Percentiles rank a stretch among this genome's conserved stretches.
Evolutionary conservation across 2,888 invertebrate genomes (phyloP).

Genomic region (Sesia apiformis): DNA sequence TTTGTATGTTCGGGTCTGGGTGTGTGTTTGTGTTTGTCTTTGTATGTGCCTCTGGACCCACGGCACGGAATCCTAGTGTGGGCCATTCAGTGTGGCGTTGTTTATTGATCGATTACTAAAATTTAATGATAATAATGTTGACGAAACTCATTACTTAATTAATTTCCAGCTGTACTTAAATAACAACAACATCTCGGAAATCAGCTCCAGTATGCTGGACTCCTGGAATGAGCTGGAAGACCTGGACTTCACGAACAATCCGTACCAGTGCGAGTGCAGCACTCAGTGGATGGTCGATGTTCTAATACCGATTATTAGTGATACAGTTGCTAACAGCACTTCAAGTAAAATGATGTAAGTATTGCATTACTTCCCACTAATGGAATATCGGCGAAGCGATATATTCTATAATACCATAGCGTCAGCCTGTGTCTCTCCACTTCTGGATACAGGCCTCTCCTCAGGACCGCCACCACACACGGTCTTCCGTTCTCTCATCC

Average conservation of each 20-base stretch:
- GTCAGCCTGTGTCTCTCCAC: too few species aligned
- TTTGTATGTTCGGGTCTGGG: too few species aligned
- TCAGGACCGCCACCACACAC: too few species aligned
- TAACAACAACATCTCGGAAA: constrained; percentile 78
- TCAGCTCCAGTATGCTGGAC: constrained; percentile 72
- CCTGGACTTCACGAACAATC: constrained; percentile 79
- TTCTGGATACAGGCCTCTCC: too few species aligned
- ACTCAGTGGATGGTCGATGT: constrained; percentile 81
- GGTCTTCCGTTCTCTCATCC: background rate
- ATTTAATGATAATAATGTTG: too few species aligned
- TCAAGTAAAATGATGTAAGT: constrained; percentile 54
- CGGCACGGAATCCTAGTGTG: too few species aligned
- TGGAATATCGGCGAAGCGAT: too few species aligned
- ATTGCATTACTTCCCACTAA: background rate
- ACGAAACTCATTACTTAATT: too few species aligned
- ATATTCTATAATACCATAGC: background rate
- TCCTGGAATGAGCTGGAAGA: constrained; percentile 79
- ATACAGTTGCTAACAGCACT: constrained; percentile 31
- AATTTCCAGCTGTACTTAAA: constrained; percentile 76
- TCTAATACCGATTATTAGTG: constrained; percentile 66
- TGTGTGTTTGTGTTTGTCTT: too few species aligned
- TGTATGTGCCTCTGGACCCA: too few species aligned
- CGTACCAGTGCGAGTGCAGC: constrained; percentile 84
- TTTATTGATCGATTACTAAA: too few species aligned
- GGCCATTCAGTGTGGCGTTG: too few species aligned